Base-by-base conservation (phyloP, 2,888 invertebrate species). In the Parnassius smintheus region DNA sequence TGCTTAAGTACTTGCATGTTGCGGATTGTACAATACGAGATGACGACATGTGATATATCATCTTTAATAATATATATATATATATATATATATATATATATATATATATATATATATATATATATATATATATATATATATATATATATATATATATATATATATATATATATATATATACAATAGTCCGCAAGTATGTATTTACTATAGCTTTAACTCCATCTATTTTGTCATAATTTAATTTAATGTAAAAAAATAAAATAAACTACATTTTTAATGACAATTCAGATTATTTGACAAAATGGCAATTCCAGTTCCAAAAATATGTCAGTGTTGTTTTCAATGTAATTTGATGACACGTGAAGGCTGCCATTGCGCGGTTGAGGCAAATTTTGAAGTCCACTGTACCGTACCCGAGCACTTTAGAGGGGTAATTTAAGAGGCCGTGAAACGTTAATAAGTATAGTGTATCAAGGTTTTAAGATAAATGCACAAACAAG, bases 331-430 rank as follows among this genome's bases (percentile, higher is more conserved):
- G 7, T 50, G n/a, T 41, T 56, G 46, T 46, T 55, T 35, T 52
- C 46, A 35, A 50, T 60, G 72, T 69, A 73, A 72, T 74, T 65
- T 67, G 65, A 71, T 65, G 68, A 66, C 57, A 54, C 42, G 45
- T 53, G 66, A 66, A 49, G 67, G 68, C 67, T 65, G 54, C 41
- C 49, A 59, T 65, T 65, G 62, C 66, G 57, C 64, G 73, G 71
- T 56, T 70, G 66, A 72, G 72, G 67, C 55, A 65, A 72, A 68
- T 70, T 72, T 71, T 69, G 56, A 68, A 68, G 70, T 65, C 69
- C 72, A 72, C 62, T 70, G 68, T 65, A 68, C 69, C 73, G 71
- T 76, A 70, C 66, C 70, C 66, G 69, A 71, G 64, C 61, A 18
- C 41, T 45, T 22, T 9, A 53, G 62, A 65, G 64, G 57, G 61